These are phyloP conservation scores for Ammodytes marinus DNA, from an alignment of 2,113 vertebrate genomes.

Conservation along the genomic window DNA sequence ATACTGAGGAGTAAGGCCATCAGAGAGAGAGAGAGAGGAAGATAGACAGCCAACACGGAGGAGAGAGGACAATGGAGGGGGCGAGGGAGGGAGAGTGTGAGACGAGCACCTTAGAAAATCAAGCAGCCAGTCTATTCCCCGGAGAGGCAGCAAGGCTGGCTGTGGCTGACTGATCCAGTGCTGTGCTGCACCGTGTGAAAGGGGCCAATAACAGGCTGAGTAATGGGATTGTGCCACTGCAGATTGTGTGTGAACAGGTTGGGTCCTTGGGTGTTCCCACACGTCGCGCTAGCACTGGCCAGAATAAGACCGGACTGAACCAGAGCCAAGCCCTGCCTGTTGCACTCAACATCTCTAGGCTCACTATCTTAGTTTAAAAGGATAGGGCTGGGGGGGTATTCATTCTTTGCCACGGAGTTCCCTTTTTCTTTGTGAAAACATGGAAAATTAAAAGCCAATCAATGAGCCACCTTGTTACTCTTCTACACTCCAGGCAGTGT, in stretches of 20 bases:
- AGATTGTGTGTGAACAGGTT: conserved; percentile 79
- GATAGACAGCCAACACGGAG: no score
- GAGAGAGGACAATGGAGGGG: conserved; percentile 62
- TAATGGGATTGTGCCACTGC: conserved; percentile 82
- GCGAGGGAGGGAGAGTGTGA: conserved; percentile 57
- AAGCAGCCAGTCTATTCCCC: conserved; percentile 72
- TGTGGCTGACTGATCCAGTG: conserved; percentile 77
- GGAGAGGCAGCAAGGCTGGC: conserved; percentile 67
- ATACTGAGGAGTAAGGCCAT: conserved; percentile 27
- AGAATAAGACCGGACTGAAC: conserved; percentile 51
- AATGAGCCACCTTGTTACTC: conserved; percentile 1
- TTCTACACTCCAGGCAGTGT: no score
- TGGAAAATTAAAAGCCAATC: background rate
- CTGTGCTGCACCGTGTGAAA: conserved; percentile 76
- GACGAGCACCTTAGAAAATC: conserved; percentile 76
- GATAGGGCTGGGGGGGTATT: background rate
- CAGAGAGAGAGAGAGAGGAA: conserved; percentile 25
- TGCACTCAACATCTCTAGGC: conserved; percentile 41
- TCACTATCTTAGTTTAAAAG: conserved; percentile 17
- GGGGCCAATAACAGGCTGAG: conserved; percentile 78
- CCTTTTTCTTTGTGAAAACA: background rate
- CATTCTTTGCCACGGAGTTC: no score
- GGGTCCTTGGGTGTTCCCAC: conserved; percentile 76
- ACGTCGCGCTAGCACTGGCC: conserved; percentile 65
- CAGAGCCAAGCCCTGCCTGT: conserved; percentile 27